Percentiles rank a stretch among this genome's conserved stretches.
These are phyloP conservation scores for cat (Felis catus) DNA, from an alignment of 2,113 vertebrate species.

Conservation along the genomic window F.catus_Fca126_mat1.0 CM031411.1:94875501-94876000, in stretches of 20 bases:
- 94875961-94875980: neutral
- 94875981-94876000: neutral
- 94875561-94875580: too few species aligned
- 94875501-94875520: too few species aligned
- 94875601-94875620: too few species aligned
- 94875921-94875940: neutral
- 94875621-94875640: too few species aligned
- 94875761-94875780: neutral
- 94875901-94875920: neutral
- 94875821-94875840: neutral
- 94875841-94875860: neutral
- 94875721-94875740: neutral
- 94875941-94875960: neutral
- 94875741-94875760: neutral
- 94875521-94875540: too few species aligned
- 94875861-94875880: neutral
- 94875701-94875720: neutral
- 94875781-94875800: neutral
- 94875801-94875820: neutral
- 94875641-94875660: neutral
- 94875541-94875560: too few species aligned
- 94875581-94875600: too few species aligned
- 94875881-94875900: neutral
- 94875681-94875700: neutral
- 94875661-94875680: neutral